These are phyloP conservation scores for Trypoxylon attenuatum DNA, from an alignment of 2,888 invertebrate species.

Conservation along the genomic window DNA sequence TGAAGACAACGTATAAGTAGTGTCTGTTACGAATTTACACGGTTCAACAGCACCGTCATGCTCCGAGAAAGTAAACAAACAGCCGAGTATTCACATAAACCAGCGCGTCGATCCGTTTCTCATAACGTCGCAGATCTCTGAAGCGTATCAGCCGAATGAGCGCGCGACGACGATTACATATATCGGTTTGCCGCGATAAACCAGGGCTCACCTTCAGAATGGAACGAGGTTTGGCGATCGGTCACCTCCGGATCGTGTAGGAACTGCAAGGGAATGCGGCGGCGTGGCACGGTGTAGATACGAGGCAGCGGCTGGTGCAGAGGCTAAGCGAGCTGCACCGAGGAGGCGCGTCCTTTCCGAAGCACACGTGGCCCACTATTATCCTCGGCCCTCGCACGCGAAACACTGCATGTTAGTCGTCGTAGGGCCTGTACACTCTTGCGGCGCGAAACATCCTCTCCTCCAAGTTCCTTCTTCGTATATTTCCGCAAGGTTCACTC, in stretches of 20 bases:
- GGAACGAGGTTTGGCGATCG: not conserved
- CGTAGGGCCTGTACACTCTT: slow-evolving; percentile 27
- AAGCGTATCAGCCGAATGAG: not conserved
- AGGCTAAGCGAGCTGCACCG: slow-evolving; percentile 6
- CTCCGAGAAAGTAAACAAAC: slow-evolving; percentile 15
- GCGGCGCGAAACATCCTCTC: slow-evolving; percentile 32
- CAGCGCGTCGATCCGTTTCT: not conserved
- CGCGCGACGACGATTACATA: not conserved
- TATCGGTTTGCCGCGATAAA: not conserved
- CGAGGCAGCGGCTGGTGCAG: not conserved
- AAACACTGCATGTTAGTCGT: slow-evolving; percentile 34
- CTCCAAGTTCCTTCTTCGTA: slow-evolving; percentile 12
- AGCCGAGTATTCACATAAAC: not conserved
- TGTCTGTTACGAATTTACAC: slow-evolving; percentile 15
- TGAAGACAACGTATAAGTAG: not conserved
- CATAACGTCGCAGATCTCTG: not conserved
- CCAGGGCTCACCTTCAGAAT: not conserved
- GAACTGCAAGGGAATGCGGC: not conserved
- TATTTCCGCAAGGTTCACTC: slow-evolving; percentile 18
- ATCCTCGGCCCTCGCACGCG: slow-evolving; percentile 15
- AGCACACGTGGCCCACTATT: slow-evolving; percentile 42
- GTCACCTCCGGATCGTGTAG: not conserved
- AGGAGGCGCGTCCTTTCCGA: slow-evolving; percentile 13
- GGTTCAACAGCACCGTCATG: slow-evolving; percentile 5
- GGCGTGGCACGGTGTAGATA: not conserved